Evolutionary conservation across 2,797 vertebrate genomes (phyloP).

Genomic region (Todus mexicanus): DNA sequence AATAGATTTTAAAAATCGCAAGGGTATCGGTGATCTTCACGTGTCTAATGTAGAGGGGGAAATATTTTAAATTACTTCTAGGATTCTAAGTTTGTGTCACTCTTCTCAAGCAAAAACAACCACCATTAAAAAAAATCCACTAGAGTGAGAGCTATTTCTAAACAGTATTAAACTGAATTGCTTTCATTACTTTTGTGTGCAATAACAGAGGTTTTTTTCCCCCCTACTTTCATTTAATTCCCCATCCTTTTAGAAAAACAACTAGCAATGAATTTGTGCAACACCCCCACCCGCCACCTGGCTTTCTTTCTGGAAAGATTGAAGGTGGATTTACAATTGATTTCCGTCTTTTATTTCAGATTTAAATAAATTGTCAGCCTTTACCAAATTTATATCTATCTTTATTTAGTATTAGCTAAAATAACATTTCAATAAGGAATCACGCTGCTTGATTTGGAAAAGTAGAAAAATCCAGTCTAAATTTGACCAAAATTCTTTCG

Average conservation of each 20-base stretch:
- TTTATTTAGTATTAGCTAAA: not conserved
- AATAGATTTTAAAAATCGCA: not conserved
- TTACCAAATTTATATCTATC: not conserved
- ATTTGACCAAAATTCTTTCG: not conserved
- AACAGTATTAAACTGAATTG: not conserved
- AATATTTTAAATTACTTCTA: not conserved
- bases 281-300: not conserved
- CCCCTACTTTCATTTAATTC: not conserved
- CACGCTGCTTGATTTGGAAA: not conserved
- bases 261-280: not conserved
- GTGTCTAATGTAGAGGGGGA: not conserved
- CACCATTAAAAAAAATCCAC: rapidly evolving
- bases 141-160: not conserved
- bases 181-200: not conserved
- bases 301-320: not conserved
- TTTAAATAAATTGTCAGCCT: not conserved
- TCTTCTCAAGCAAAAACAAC: not conserved
- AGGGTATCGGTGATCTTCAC: not conserved
- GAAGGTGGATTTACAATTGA: not conserved
- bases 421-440: not conserved
- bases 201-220: not conserved
- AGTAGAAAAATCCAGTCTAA: not conserved
- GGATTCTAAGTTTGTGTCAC: not conserved
- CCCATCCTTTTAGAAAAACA: not conserved
- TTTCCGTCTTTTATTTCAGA: not conserved